Base-by-base conservation (phyloP, 2,888 invertebrate genomes). In the Heliconius charithonia region DNA sequence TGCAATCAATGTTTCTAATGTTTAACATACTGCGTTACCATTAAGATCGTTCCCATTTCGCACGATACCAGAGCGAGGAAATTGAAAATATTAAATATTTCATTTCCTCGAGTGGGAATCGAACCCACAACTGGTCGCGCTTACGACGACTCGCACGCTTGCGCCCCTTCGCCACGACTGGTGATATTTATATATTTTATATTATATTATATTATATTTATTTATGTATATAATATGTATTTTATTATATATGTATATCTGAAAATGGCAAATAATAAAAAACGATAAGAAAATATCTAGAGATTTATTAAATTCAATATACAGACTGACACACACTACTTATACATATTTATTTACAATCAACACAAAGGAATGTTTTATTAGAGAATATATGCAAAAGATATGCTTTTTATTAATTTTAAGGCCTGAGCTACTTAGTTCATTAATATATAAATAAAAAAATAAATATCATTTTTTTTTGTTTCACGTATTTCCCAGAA, bases 351-450 rank as follows among this genome's bases (percentile, higher is more conserved):
- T 84, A 85, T 85, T 81, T 83, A 86, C 88, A 88, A 86, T 85
- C 73, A 91, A 93, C 91, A 91, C 91, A 86, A 87, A 89, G 93
- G 93, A 93, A 93, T 93, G 93, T 84, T 79, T 81, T 74, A 66
- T 77, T 59, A 67, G 63, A 70, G 59, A 77, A 80, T 56, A 77
- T 71, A 29, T 76, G 62, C 59, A 70, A 70, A 65, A 76, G 41
- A 29, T 41, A 41, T 70, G 37, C 27, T 29, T 29, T 12, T 59
- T 59, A 56, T 32, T 72, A 72, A 56, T n/a, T 51, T n/a, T 56
- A 71, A 22, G 27, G 69, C 45, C 70, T 67, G 67, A 67, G 70
- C 70, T 51, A 29, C 51, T 71, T 56, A 3, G 27, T 45, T 45
- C 25, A 19, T 32, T 10, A 32, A 13, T 62, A 25, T 59, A 62